A percentile compares a stretch with the other conserved stretches of the same genome.
phyloP scores from a whole-genome alignment of 2,797 vertebrate species.

The Erethizon dorsatum region DNA sequence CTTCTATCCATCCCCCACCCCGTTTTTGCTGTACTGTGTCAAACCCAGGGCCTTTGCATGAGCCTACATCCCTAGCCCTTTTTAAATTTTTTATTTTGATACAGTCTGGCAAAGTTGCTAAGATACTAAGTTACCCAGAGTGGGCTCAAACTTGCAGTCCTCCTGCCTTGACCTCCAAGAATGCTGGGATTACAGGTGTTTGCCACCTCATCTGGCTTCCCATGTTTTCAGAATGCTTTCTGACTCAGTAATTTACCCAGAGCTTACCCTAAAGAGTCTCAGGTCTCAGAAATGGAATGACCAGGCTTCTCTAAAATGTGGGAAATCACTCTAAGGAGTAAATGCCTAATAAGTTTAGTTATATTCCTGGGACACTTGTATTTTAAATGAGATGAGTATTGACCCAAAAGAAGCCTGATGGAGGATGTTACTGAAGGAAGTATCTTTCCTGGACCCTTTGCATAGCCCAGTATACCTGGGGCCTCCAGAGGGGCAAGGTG shows the following conservation, averaged over 20 bases:
- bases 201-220: not conserved
- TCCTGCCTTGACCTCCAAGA: not conserved
- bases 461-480: not conserved
- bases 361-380: not conserved
- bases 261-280: not conserved
- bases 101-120: not conserved
- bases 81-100: not conserved
- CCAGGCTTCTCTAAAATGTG: not conserved
- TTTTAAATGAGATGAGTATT: slow-evolving; percentile 17
- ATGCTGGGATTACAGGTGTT: not conserved
- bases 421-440: not conserved
- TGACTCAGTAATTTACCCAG: not conserved
- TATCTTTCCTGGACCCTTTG: not conserved
- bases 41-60: not conserved
- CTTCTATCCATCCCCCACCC: not conserved
- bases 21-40: not conserved
- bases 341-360: not conserved
- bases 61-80: not conserved
- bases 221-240: not conserved
- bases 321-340: slow-evolving; percentile 19
- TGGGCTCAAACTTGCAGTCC: not conserved
- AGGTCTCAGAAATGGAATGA: slow-evolving; percentile 31
- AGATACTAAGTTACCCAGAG: not conserved
- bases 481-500: not conserved
- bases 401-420: slow-evolving; percentile 18